These are phyloP conservation scores for Siphonodentalium dalli DNA, from an alignment of 2,888 invertebrate genomes.

Conservation along the genomic window DNA sequence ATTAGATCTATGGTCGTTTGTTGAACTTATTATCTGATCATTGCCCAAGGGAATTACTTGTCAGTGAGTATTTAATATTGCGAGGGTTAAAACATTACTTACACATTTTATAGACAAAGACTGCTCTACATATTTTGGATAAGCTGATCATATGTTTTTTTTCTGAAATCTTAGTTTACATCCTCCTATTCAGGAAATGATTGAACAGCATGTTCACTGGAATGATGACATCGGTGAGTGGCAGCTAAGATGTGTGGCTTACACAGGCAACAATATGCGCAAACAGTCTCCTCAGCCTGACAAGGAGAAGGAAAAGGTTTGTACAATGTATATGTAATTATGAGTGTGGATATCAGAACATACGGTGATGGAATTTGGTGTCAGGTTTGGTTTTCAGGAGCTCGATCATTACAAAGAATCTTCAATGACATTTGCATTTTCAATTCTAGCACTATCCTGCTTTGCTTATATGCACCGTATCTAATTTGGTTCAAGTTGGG, in stretches of 20 bases:
- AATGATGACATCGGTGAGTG: conserved; percentile 99
- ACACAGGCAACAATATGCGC: conserved; percentile 98
- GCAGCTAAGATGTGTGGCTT: conserved; percentile 97
- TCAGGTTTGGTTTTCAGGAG: not conserved
- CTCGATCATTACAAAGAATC: too few species aligned
- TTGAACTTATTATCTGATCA: too few species aligned
- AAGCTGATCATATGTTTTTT: not conserved
- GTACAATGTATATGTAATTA: not conserved
- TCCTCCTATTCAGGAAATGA: conserved; percentile 73
- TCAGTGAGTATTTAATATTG: too few species aligned
- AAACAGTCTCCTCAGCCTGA: conserved; percentile 68
- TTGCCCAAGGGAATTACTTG: too few species aligned
- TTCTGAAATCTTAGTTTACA: not conserved
- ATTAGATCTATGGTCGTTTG: too few species aligned
- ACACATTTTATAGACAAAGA: too few species aligned
- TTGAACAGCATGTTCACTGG: conserved; percentile 91
- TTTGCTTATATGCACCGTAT: too few species aligned
- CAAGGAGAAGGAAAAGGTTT: conserved; percentile 61
- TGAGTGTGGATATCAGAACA: not conserved
- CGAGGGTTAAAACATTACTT: too few species aligned
- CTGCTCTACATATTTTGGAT: too few species aligned
- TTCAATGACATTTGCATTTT: too few species aligned
- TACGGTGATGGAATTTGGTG: not conserved
- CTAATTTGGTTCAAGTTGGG: too few species aligned
- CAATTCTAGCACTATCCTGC: too few species aligned